Evolutionary conservation across 1,140 invertebrate genomes (phyloP).

Genomic region (Aphis craccivora): DNA sequence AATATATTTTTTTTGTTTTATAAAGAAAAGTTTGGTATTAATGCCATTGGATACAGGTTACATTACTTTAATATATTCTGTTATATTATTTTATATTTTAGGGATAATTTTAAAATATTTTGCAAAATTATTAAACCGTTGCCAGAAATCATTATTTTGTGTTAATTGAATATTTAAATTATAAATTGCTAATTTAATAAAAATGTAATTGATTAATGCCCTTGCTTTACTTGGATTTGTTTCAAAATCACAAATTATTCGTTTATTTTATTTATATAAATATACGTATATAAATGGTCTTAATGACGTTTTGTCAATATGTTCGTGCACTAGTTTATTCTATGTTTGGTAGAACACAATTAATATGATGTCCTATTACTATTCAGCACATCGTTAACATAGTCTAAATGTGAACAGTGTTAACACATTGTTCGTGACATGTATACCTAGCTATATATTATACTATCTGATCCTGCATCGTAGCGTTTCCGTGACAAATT

Average conservation of each 20-base stretch:
- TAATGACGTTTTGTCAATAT: too few relatives aligned
- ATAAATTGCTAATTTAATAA: too few relatives aligned
- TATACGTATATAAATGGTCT: not conserved
- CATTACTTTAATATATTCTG: not conserved
- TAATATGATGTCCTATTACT: not conserved
- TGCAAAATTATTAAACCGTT: not conserved
- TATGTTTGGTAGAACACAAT: not conserved
- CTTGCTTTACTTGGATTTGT: not conserved
- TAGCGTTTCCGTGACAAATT: too few relatives aligned
- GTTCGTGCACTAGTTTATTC: not conserved
- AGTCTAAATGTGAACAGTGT: not conserved
- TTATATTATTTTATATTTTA: not conserved
- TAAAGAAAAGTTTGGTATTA: not conserved
- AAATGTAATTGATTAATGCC: too few relatives aligned
- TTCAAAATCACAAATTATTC: not conserved
- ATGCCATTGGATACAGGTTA: too few relatives aligned
- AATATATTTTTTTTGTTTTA: not conserved
- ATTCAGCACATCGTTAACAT: not conserved
- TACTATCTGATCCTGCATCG: too few relatives aligned
- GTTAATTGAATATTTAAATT: not conserved
- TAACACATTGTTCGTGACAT: too few relatives aligned
- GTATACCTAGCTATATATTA: not conserved
- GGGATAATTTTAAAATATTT: not conserved
- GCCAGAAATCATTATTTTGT: not conserved
- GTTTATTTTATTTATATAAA: too few relatives aligned